phyloP scores from a whole-genome alignment of 2,888 invertebrate species.

The Catocala nupta region DNA sequence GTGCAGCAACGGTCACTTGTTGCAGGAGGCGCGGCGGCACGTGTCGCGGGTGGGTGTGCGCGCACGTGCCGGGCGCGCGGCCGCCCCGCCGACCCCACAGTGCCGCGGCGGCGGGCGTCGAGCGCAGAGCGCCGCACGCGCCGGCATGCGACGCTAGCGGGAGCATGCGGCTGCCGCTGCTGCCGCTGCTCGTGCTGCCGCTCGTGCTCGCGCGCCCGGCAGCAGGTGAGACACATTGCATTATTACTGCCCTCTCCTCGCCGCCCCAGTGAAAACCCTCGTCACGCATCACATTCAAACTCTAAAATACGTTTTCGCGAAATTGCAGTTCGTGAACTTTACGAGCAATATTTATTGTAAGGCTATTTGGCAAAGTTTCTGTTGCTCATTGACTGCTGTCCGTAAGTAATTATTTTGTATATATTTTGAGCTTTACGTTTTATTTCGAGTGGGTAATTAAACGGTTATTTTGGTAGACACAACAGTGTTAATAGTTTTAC shows the following conservation, averaged over 20 bases:
- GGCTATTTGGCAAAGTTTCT: conserved; percentile 40
- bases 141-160: conserved; percentile 80
- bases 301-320: conserved; percentile 4
- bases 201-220: conserved; percentile 83
- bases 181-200: conserved; percentile 84
- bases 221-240: conserved; percentile 70
- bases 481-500: conserved; percentile 26
- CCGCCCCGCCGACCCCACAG: conserved; percentile 51
- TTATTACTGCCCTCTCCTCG: conserved; percentile 19
- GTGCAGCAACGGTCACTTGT: conserved; percentile 57
- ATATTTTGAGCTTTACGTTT: conserved; percentile 14
- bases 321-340: conserved; percentile 32
- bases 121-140: conserved; percentile 73
- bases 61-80: conserved; percentile 60
- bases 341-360: conserved; percentile 20
- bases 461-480: conserved; percentile 26
- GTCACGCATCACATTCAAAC: neutral
- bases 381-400: conserved; percentile 14
- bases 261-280: neutral
- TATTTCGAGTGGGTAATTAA: conserved; percentile 2
- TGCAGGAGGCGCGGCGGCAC: conserved; percentile 63
- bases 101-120: conserved; percentile 68
- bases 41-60: conserved; percentile 56
- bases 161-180: conserved; percentile 85
- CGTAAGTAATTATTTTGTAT: conserved; percentile 16